Percentiles rank a stretch among this genome's conserved stretches.
Evolutionary conservation across 2,888 invertebrate genomes (phyloP).

Genomic region (Volucella inanis): DNA sequence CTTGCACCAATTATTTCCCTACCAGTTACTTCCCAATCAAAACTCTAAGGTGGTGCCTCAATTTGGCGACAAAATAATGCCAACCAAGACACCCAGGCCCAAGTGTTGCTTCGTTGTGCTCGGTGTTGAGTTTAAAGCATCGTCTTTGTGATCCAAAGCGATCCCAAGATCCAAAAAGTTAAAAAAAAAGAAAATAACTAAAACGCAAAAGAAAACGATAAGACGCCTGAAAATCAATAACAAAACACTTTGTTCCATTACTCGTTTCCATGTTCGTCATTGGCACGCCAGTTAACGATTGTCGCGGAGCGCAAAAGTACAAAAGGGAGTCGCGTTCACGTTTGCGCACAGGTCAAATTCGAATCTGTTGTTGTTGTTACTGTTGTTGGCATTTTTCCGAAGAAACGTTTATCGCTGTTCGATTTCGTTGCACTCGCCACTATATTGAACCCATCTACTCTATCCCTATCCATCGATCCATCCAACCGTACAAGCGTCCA

Average conservation of each 20-base stretch:
- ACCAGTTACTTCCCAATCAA: not conserved
- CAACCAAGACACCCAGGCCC: conserved; percentile 62
- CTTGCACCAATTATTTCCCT: conserved; percentile 42
- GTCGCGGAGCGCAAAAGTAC: conserved; percentile 47
- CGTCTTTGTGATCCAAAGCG: conserved; percentile 34
- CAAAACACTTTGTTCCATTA: conserved; percentile 72
- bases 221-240: conserved; percentile 62
- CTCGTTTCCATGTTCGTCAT: conserved; percentile 64
- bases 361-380: conserved; percentile 68
- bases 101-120: too few species aligned
- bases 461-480: conserved; percentile 31
- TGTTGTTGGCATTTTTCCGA: conserved; percentile 69
- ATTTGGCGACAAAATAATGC: conserved; percentile 69
- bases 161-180: not conserved
- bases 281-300: conserved; percentile 50
- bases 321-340: conserved; percentile 30
- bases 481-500: conserved; percentile 8
- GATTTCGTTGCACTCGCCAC: conserved; percentile 37
- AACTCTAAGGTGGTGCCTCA: not conserved
- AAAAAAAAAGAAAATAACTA: not conserved
- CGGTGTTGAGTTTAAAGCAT: conserved; percentile 22
- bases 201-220: not conserved
- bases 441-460: not conserved
- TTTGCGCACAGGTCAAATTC: conserved; percentile 61
- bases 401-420: conserved; percentile 70